phyloP scores from a whole-genome alignment of 2,888 invertebrate species.

The Dicyrtoma fusca region DNA sequence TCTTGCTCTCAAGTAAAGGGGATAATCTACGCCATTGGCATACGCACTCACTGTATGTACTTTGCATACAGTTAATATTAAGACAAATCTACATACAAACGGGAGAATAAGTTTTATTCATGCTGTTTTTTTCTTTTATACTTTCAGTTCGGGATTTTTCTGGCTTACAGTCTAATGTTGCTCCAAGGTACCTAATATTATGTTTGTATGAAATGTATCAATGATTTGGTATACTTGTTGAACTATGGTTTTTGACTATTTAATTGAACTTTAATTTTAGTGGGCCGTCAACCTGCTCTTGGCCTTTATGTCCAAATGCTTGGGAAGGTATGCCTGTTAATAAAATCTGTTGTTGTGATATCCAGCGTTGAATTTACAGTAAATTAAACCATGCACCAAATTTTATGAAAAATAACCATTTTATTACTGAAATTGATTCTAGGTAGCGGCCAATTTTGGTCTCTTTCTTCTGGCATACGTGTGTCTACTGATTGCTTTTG shows the following conservation, averaged over 20 bases:
- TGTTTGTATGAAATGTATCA: no score
- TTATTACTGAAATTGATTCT: conserved; percentile 3
- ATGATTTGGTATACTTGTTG: no score
- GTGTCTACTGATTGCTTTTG: conserved; percentile 81
- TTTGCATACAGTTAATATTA: no score
- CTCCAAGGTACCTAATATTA: conserved; percentile 41
- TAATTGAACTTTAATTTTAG: conserved; percentile 71
- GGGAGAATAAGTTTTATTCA: no score
- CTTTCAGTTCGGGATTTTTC: conserved; percentile 50
- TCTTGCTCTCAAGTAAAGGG: no score
- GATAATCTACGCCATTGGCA: no score
- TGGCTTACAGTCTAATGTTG: conserved; percentile 54
- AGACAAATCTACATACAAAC: no score
- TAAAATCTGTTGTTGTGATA: background rate
- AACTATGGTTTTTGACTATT: background rate
- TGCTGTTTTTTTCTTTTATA: no score
- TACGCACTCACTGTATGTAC: no score
- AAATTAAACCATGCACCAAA: background rate
- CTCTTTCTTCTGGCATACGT: conserved; percentile 84
- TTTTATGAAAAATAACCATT: conserved; percentile 1
- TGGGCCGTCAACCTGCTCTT: conserved; percentile 83
- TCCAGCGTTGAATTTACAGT: background rate
- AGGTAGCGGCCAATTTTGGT: conserved; percentile 72
- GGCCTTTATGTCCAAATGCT: conserved; percentile 91
- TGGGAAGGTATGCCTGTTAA: conserved; percentile 59